Evolutionary conservation across 2,797 vertebrate genomes (phyloP).

Genomic region (Peromyscus nudipes): DNA sequence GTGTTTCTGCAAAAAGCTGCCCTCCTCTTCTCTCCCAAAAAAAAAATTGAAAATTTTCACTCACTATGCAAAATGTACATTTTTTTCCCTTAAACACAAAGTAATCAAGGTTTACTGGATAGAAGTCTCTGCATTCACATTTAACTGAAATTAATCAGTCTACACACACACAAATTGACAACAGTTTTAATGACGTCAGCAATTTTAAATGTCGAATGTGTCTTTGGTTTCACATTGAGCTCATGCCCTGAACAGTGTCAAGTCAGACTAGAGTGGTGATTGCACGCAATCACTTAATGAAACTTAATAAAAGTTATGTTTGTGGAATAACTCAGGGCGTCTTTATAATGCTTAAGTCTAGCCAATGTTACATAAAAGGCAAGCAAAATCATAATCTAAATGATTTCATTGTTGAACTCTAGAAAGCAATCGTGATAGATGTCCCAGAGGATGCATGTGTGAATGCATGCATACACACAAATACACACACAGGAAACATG

Average conservation of each 20-base stretch:
- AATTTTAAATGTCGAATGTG: not conserved
- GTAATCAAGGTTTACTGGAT: not conserved
- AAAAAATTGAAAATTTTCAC: not conserved
- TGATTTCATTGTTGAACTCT: constrained; percentile 10
- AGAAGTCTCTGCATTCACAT: constrained; percentile 7
- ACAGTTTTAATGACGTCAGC: not conserved
- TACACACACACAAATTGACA: not conserved
- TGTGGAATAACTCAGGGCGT: not conserved
- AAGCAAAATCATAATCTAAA: constrained; percentile 28
- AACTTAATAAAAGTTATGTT: not conserved
- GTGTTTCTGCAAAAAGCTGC: not conserved
- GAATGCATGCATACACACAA: not conserved
- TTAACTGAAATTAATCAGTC: not conserved
- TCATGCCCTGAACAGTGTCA: not conserved
- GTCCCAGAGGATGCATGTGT: not conserved
- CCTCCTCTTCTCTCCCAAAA: not conserved
- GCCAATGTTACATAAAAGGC: not conserved
- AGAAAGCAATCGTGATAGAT: not conserved
- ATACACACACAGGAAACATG: not conserved
- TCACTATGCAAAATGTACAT: not conserved
- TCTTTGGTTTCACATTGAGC: not conserved
- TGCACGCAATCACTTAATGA: not conserved
- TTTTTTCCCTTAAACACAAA: constrained; percentile 42
- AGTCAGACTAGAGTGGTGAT: not conserved
- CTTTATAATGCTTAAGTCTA: constrained; percentile 4